Conservation (phyloP, 2,797 vertebrate species). For the Gymnopithys bicolor region DNA sequence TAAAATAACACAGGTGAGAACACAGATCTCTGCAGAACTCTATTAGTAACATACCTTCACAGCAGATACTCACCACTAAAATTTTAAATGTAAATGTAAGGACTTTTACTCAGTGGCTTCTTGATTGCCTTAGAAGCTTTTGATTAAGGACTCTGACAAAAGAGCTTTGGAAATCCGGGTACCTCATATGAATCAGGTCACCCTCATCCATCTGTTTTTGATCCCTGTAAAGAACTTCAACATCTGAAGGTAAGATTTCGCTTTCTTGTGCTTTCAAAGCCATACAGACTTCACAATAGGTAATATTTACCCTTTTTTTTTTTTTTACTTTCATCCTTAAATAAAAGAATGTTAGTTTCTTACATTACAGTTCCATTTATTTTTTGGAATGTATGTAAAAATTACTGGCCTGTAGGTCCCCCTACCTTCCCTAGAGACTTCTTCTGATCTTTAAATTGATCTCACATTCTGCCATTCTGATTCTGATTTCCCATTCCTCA, state of each 20-base stretch:
- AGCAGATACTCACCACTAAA: background rate
- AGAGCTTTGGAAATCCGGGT: background rate
- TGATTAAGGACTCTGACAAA: background rate
- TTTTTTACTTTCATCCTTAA: background rate
- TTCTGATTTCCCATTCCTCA: background rate
- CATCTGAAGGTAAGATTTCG: background rate
- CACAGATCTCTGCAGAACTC: background rate
- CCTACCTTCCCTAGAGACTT: background rate
- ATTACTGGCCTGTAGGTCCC: background rate
- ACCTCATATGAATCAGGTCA: background rate
- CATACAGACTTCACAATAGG: background rate
- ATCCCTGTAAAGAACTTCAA: background rate
- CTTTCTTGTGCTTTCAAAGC: background rate
- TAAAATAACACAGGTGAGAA: background rate
- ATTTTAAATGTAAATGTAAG: background rate
- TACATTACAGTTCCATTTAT: background rate
- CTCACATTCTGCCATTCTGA: background rate
- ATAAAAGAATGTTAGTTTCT: background rate
- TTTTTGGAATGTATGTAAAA: background rate
- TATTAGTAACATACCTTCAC: background rate
- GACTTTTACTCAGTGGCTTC: background rate
- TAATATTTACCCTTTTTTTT: background rate
- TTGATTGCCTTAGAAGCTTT: background rate
- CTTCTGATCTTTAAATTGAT: background rate
- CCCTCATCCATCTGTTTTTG: background rate